phyloP scores from a whole-genome alignment of 1,140 invertebrate genomes.

The Diprion similis region DNA sequence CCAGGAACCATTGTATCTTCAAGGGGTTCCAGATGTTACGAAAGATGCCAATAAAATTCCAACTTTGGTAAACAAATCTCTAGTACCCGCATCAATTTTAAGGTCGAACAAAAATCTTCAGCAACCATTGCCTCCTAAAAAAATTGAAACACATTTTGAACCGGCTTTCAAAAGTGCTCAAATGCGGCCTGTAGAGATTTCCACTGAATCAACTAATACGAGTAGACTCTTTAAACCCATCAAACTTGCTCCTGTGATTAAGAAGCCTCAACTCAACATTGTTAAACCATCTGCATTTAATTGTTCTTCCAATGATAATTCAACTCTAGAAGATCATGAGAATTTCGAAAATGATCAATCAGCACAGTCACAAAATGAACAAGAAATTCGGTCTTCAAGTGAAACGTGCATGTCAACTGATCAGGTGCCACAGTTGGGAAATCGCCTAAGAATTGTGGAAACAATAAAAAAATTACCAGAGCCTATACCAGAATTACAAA shows the following conservation, averaged over 20 bases:
- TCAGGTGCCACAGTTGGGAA: too few species aligned
- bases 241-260: constrained; percentile 32
- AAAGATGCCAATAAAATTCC: constrained; percentile 46
- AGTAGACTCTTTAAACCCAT: constrained; percentile 42
- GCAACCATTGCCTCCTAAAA: constrained; percentile 29
- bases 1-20: constrained; percentile 36
- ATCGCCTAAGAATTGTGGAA: not conserved
- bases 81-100: constrained; percentile 40
- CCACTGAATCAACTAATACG: not conserved
- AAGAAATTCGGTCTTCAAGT: not conserved
- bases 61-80: constrained; percentile 39
- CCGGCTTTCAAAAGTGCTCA: constrained; percentile 44
- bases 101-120: constrained; percentile 45
- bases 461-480: not conserved
- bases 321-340: not conserved
- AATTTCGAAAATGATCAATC: not conserved
- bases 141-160: constrained; percentile 21
- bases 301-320: constrained; percentile 23
- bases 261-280: constrained; percentile 30
- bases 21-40: constrained; percentile 38
- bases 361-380: not conserved
- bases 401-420: not conserved
- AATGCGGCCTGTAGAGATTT: constrained; percentile 42
- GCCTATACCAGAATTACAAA: not conserved
- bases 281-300: constrained; percentile 31